Percentiles rank a stretch among this genome's conserved stretches.
These are phyloP conservation scores for Diadema setosum DNA, from an alignment of 35 echinoderm and acorn worm genomes.

Conservation along the genomic window DNA sequence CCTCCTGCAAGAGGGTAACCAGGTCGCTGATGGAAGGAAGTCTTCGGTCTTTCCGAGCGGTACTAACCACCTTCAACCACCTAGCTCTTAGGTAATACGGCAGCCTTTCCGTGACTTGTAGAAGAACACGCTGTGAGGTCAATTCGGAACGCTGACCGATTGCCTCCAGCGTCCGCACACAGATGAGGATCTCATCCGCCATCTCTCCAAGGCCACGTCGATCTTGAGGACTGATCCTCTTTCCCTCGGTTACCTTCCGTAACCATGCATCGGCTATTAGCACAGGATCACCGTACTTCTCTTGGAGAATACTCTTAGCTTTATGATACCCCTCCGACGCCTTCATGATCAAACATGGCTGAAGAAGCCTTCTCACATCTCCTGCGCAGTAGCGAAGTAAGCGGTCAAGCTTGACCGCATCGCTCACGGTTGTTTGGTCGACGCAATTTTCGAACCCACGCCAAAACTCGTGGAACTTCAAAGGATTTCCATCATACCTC, in stretches of 20 bases:
- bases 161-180: constrained; percentile 13
- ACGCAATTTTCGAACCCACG: too few relatives aligned
- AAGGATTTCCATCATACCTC: constrained; percentile 40
- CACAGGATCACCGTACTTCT: constrained; percentile 19
- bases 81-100: neutral
- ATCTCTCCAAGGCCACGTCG: neutral
- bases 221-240: neutral
- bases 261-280: constrained; percentile 50
- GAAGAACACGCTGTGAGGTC: neutral
- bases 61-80: neutral
- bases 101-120: neutral
- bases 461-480: constrained; percentile 29
- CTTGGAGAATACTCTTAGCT: constrained; percentile 14
- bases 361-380: neutral
- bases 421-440: constrained; percentile 25
- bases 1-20: neutral
- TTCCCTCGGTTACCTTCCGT: neutral
- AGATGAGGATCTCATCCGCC: constrained; percentile 44
- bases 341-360: constrained; percentile 19
- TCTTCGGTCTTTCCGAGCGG: neutral
- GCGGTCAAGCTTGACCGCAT: constrained; percentile 33
- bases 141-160: neutral
- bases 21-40: neutral
- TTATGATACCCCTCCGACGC: neutral
- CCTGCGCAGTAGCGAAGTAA: constrained; percentile 50